A percentile compares a stretch with the other conserved stretches of the same genome.
Evolutionary conservation across 2,888 invertebrate species (phyloP).

Genomic region (Lasioglossum pauxillum): DNA sequence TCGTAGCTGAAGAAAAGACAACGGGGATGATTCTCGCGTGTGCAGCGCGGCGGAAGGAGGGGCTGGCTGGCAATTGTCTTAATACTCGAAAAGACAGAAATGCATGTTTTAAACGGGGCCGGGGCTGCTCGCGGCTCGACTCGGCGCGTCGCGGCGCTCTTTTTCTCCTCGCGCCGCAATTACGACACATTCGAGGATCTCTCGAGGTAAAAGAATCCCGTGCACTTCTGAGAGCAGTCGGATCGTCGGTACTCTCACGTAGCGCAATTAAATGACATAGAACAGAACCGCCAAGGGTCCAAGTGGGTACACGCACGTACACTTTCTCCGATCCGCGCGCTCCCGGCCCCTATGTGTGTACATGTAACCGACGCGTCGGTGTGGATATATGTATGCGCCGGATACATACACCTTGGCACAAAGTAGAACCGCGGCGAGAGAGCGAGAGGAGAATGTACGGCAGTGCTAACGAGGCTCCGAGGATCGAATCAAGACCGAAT

Average conservation of each 20-base stretch:
- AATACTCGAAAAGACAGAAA: slow-evolving; percentile 46
- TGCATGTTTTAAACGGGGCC: slow-evolving; percentile 52
- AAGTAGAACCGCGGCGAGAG: slow-evolving; percentile 34
- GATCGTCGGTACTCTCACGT: slow-evolving; percentile 49
- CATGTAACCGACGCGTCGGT: neutral
- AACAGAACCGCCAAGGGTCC: slow-evolving; percentile 57
- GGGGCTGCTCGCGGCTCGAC: neutral
- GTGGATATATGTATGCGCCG: neutral
- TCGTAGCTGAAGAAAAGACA: neutral
- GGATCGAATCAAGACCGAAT: slow-evolving; percentile 78
- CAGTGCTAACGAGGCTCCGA: slow-evolving; percentile 75
- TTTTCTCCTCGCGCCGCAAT: slow-evolving; percentile 34
- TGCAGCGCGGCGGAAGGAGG: neutral
- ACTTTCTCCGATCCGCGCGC: slow-evolving; percentile 23
- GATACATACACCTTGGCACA: slow-evolving; percentile 8
- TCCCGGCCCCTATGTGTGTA: neutral
- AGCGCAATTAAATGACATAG: slow-evolving; percentile 66
- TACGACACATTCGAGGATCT: slow-evolving; percentile 59
- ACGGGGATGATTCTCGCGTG: slow-evolving; percentile 35
- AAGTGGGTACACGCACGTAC: slow-evolving; percentile 58
- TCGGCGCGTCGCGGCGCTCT: neutral
- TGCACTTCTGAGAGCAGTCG: slow-evolving; percentile 43
- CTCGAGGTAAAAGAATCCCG: slow-evolving; percentile 53
- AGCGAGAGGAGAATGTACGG: slow-evolving; percentile 56
- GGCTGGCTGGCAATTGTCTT: slow-evolving; percentile 45